Base-by-base conservation (phyloP, 2,113 vertebrate genomes). In the Heliornis fulica region DNA sequence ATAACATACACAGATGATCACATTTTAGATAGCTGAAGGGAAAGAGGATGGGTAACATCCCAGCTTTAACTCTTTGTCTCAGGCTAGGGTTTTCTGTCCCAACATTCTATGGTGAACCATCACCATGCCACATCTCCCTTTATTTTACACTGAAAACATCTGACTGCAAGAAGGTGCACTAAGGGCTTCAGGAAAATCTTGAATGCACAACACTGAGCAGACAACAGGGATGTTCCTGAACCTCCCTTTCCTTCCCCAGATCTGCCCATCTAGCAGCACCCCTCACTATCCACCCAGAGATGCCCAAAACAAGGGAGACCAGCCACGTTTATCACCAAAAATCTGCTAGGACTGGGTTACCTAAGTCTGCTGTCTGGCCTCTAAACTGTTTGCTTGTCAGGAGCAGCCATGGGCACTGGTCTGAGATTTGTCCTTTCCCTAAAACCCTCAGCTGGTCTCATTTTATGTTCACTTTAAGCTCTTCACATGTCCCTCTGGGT, bases 401-500 rank as follows among this genome's bases (percentile, higher is more conserved):
- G 15, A 72, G 34, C 31, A 83, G 26, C 34, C 31, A 41, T 0
- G 4, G 26, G 29, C 15, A 22, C 25, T 65, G 38, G 14, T 46
- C 28, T 72, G 50, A 83, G 72, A 70, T 29, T 54, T 36, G 18
- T n/a, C 18, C 26, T 65, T 89, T 72, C 31, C 53, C 22, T 46
- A 60, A 66, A 89, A 9, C 15, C 31, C 11, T 61, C 40, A 43
- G 6, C 34, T 66, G 21, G 7, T 66, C 53, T 74, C 19, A 13
- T 26, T 46, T 78, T 26, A 18, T 23, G 10, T 48, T 31, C 14
- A 23, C 60, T 66, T 54, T 48, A 53, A 69, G 20, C 20, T 69
- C 28, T 22, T 84, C 1, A 0, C 9, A 19, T 38, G 36, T 45
- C 22, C 43, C 57, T 3, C 16, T 77, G 56, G 3, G 2, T 34